Percentiles rank a stretch among this genome's conserved stretches.
These are phyloP conservation scores for Trachymyrmex septentrionalis DNA, from an alignment of 1,140 invertebrate species.

Conservation along the genomic window DNA sequence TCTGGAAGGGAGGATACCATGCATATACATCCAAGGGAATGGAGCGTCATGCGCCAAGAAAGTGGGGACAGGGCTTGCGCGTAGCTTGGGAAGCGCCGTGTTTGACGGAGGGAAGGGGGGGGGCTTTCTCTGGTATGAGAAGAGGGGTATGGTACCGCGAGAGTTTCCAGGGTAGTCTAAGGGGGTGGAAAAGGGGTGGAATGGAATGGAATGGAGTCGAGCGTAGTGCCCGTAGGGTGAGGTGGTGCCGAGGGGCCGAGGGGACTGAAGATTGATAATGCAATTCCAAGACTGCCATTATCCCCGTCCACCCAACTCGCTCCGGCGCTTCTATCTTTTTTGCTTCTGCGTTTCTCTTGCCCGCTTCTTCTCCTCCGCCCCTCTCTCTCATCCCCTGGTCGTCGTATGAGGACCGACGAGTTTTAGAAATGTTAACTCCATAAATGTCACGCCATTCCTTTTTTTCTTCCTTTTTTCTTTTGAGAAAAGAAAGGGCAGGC, in stretches of 20 bases:
- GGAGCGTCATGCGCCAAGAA: constrained; percentile 76
- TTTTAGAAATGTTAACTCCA: constrained; percentile 87
- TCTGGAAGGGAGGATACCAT: constrained; percentile 71
- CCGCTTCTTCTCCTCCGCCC: constrained; percentile 50
- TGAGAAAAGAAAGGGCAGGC: constrained; percentile 23
- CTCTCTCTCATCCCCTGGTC: constrained; percentile 43
- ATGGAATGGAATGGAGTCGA: constrained; percentile 83
- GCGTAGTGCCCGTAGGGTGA: constrained; percentile 77
- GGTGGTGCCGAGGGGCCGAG: constrained; percentile 74
- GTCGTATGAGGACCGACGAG: constrained; percentile 82
- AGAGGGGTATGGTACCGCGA: constrained; percentile 68
- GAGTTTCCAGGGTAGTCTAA: constrained; percentile 73
- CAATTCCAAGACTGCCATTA: constrained; percentile 87
- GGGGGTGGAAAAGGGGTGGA: constrained; percentile 80
- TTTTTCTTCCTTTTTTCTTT: constrained; percentile 55
- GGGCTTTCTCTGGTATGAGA: constrained; percentile 66
- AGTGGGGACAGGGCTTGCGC: constrained; percentile 82
- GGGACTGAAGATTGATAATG: constrained; percentile 86
- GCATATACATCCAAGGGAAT: constrained; percentile 81
- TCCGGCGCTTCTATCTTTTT: constrained; percentile 85
- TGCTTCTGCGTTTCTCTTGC: constrained; percentile 76
- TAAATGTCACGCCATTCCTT: constrained; percentile 84
- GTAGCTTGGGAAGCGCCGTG: constrained; percentile 80
- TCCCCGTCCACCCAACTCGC: constrained; percentile 83
- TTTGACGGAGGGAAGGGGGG: constrained; percentile 75